Evolutionary conservation across 2,113 vertebrate genomes (phyloP).

Genomic region (Ammodytes dubius): DNA sequence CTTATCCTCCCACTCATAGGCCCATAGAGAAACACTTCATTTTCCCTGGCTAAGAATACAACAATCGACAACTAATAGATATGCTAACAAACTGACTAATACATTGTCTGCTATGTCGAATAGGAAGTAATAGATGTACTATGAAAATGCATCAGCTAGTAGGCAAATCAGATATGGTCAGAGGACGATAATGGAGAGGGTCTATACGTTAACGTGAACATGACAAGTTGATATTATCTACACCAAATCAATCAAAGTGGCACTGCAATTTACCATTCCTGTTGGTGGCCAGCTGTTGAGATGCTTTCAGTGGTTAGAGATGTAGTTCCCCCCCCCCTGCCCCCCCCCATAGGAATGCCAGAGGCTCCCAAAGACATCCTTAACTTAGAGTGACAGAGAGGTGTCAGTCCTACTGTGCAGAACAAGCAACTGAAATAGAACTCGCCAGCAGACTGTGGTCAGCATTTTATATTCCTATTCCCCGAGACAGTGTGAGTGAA

Average conservation of each 20-base stretch:
- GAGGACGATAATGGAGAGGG: neutral
- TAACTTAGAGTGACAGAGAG: neutral
- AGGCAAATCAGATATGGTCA: neutral
- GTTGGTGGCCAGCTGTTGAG: neutral
- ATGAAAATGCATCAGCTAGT: neutral
- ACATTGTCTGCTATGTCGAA: neutral
- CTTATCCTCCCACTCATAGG: too few relatives aligned
- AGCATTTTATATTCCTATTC: neutral
- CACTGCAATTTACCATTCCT: neutral
- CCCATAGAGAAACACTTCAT: too few relatives aligned
- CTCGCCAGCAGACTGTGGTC: neutral
- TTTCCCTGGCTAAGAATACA: too few relatives aligned
- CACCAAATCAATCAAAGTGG: neutral
- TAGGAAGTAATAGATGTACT: neutral
- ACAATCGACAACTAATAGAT: neutral
- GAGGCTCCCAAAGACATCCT: neutral
- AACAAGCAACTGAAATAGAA: neutral
- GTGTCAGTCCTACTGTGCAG: neutral
- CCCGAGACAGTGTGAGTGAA: neutral
- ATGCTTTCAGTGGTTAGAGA: neutral
- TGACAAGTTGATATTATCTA: too few relatives aligned
- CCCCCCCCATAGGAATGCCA: neutral
- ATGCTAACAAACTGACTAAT: neutral
- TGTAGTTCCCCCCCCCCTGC: neutral
- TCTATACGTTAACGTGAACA: too few relatives aligned